Base-by-base conservation (phyloP, 2,888 invertebrate species). In the Psylliodes chrysocephalus region DNA sequence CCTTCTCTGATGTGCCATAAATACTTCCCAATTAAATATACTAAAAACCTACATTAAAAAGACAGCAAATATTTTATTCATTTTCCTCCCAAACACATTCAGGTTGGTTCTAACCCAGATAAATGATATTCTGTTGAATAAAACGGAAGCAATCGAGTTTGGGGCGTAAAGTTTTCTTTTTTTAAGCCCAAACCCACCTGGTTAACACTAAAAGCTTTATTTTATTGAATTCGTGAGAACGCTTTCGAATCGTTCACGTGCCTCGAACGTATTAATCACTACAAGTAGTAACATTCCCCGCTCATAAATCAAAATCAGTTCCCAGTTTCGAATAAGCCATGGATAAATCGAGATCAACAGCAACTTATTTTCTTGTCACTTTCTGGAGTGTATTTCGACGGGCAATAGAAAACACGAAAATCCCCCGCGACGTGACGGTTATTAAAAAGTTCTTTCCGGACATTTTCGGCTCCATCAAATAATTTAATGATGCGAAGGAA, bases 401-500 rank as follows among this genome's bases (percentile, higher is more conserved):
- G 42, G 53, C 40, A 42, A 38, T 54, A 54, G 53, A 54, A 54
- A 54, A 42, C 40, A 54, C 14, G 28, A 28, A 55, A 55, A 59
- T 38, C 42, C 40, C 49, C 28, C 38, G 40, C 30, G 49, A 49
- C 30, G 49, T 59, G 59, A 46, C 28, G 59, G 49, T 59, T 59
- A 59, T 59, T 59, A 59, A 59, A 59, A 59, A 59, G 57, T 49
- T 57, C 49, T 49, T 38, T 57, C 47, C 47, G 57, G 57, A 49
- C 57, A 38, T 49, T 57, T 57, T 57, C 49, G 47, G 28, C 59
- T 40, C 59, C 49, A 49, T 46, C 59, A 51, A 59, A 59, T 59
- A 59, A 59, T 59, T 59, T 59, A 59, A 59, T 59, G 59, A 59
- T 40, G 59, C 59, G 59, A 40, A 59, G 40, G 40, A 59, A 59